Evolutionary conservation across 2,797 vertebrate genomes (phyloP).

Genomic region (Cirrhinus mrigala): DNA sequence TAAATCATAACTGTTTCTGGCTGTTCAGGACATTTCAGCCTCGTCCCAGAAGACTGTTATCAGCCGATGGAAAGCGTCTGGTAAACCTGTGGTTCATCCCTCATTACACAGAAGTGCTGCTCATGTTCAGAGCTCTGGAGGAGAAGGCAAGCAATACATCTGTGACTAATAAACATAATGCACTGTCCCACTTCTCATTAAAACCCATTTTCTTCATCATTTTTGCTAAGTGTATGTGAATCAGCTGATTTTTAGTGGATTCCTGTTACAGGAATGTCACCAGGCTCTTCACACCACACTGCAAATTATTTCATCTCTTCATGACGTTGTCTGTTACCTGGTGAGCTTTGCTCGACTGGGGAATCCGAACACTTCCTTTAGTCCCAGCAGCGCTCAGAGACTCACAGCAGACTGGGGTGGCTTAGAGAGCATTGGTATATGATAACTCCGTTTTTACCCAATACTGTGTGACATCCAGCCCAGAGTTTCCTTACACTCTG

Average conservation of each 20-base stretch:
- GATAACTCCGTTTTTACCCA: background rate
- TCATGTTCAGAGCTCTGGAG: conserved; percentile 77
- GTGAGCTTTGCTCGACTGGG: conserved; percentile 80
- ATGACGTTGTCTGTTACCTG: conserved; percentile 76
- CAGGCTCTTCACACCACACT: conserved; percentile 73
- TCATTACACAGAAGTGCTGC: conserved; percentile 74
- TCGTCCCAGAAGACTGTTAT: conserved; percentile 68
- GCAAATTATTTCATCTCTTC: conserved; percentile 74
- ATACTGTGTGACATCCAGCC: background rate
- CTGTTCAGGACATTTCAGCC: conserved; percentile 54
- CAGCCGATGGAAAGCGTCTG: conserved; percentile 74
- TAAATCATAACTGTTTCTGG: background rate
- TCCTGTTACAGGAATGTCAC: conserved; percentile 67
- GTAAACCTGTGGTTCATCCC: conserved; percentile 82
- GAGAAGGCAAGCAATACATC: conserved; percentile 66
- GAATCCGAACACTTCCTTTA: conserved; percentile 63
- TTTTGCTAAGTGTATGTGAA: background rate
- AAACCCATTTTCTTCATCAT: background rate
- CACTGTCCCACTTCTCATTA: background rate
- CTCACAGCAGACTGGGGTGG: conserved; percentile 75
- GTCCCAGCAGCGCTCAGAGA: conserved; percentile 62
- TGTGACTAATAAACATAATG: background rate
- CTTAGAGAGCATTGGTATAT: conserved; percentile 73
- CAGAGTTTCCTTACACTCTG: background rate
- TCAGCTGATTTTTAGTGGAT: background rate